Evolutionary conservation across 92 coral and sea anemone genomes (phyloP).

Genomic region (Montipora capitata): DNA sequence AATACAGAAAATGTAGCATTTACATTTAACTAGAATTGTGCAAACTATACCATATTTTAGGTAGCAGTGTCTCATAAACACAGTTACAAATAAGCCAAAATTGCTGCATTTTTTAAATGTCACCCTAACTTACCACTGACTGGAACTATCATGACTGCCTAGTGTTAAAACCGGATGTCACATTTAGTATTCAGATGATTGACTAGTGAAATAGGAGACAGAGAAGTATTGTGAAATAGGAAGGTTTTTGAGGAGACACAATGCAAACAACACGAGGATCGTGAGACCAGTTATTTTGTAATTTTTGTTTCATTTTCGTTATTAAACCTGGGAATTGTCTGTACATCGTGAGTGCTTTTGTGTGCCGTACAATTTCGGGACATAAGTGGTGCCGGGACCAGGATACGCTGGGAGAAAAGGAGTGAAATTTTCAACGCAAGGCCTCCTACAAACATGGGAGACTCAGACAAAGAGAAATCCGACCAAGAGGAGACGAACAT

Average conservation of each 20-base stretch:
- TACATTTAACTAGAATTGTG: too few relatives aligned
- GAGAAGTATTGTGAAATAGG: too few relatives aligned
- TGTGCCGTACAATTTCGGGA: slow-evolving; percentile 20
- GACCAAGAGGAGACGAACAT: too few relatives aligned
- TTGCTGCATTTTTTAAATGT: neutral
- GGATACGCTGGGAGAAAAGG: slow-evolving; percentile 52
- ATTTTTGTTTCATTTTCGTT: neutral
- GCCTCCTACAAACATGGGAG: slow-evolving; percentile 32
- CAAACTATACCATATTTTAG: neutral
- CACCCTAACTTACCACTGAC: slow-evolving; percentile 63
- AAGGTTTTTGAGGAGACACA: too few relatives aligned
- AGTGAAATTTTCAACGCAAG: slow-evolving; percentile 14
- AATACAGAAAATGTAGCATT: too few relatives aligned
- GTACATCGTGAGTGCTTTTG: too few relatives aligned
- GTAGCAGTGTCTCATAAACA: neutral
- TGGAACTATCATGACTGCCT: too few relatives aligned
- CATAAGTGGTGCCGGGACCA: slow-evolving; percentile 77
- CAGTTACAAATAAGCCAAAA: neutral
- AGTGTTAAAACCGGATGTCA: too few relatives aligned
- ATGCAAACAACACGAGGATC: neutral
- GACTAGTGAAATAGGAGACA: too few relatives aligned
- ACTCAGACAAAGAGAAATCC: too few relatives aligned
- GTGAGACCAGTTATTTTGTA: slow-evolving; percentile 7
- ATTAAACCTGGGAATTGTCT: too few relatives aligned
- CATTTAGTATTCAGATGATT: too few relatives aligned